These are phyloP conservation scores for Oxytorus armatus DNA, from an alignment of 2,888 invertebrate species.

Conservation along the genomic window DNA sequence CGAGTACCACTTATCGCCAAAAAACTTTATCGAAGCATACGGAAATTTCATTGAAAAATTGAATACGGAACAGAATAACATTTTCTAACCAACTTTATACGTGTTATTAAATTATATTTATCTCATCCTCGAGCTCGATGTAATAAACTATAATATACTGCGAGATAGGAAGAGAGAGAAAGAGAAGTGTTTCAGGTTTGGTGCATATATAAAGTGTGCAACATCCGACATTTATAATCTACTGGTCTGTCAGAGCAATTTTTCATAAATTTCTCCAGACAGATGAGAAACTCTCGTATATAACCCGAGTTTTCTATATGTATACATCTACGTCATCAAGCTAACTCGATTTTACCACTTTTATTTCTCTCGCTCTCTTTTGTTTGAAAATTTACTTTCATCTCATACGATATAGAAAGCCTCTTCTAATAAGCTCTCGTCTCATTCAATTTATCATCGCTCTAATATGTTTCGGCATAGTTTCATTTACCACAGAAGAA, in stretches of 20 bases:
- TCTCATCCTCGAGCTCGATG: too few species aligned
- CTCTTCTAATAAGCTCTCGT: slow-evolving; percentile 34
- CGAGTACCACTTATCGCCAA: too few species aligned
- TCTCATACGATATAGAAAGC: neutral
- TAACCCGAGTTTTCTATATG: slow-evolving; percentile 4
- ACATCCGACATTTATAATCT: slow-evolving; percentile 7
- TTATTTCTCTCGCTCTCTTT: neutral
- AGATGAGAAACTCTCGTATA: slow-evolving; percentile 19
- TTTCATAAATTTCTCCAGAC: slow-evolving; percentile 38
- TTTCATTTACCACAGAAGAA: slow-evolving; percentile 20
- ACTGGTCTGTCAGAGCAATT: slow-evolving; percentile 27
- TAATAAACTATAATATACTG: too few species aligned
- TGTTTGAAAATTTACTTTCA: slow-evolving; percentile 28
- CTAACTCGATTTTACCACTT: neutral
- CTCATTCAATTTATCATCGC: slow-evolving; percentile 43
- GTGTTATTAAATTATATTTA: too few species aligned
- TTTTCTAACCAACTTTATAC: too few species aligned
- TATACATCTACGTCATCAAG: neutral
- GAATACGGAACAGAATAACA: too few species aligned
- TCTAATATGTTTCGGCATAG: slow-evolving; percentile 23
- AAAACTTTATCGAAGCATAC: too few species aligned
- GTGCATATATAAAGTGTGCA: too few species aligned
- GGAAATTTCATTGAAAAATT: too few species aligned
- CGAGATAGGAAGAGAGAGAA: neutral
- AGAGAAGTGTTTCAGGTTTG: neutral